A percentile compares a stretch with the other conserved stretches of the same genome.
phyloP scores from a whole-genome alignment of 2,113 vertebrate genomes.

The Silurus asotus region DNA sequence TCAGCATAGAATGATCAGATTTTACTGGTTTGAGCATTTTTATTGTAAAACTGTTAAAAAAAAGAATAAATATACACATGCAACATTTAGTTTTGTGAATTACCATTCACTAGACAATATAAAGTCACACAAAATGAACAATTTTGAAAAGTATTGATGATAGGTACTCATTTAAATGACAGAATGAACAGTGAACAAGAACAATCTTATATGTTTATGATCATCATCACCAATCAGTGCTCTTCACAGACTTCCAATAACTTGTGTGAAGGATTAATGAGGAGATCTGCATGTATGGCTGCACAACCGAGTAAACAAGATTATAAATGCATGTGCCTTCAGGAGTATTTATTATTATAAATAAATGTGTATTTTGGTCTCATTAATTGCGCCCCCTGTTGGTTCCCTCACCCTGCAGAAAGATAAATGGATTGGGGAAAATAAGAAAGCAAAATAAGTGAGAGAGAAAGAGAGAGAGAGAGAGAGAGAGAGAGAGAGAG shows the following conservation, averaged over 20 bases:
- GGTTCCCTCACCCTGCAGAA: constrained; percentile 18
- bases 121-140: neutral
- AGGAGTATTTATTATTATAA: constrained; percentile 46
- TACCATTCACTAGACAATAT: neutral
- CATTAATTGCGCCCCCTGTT: constrained; percentile 35
- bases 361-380: constrained; percentile 37
- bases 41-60: neutral
- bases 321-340: constrained; percentile 35
- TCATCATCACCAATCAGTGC: constrained; percentile 17
- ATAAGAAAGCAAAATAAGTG: neutral
- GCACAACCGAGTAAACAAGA: constrained; percentile 39
- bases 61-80: neutral
- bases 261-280: constrained; percentile 6
- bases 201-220: neutral
- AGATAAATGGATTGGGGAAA: constrained; percentile 23
- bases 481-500: neutral
- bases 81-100: neutral
- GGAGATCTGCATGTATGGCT: constrained; percentile 13
- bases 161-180: neutral
- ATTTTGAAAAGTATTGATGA: neutral
- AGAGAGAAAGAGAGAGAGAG: neutral
- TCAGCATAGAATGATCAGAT: neutral
- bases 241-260: neutral
- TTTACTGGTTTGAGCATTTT: neutral
- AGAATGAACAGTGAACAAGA: neutral